Evolutionary conservation across 2,113 vertebrate species (phyloP).

Genomic region (Lepus timidus): DNA sequence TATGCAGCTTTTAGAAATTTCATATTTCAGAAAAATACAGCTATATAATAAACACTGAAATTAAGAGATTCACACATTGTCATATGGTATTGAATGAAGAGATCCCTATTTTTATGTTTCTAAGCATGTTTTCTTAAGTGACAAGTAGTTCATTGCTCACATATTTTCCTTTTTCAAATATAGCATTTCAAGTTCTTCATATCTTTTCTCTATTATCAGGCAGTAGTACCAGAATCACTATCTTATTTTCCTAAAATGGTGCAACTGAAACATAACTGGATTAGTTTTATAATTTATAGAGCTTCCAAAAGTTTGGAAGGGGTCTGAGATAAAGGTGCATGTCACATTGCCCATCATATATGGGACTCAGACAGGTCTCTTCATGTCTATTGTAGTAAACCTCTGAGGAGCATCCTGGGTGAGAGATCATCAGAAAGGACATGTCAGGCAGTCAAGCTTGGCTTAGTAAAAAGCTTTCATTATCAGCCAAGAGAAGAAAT

Average conservation of each 20-base stretch:
- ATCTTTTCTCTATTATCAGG: neutral
- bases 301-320: neutral
- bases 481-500: conserved; percentile 64
- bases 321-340: neutral
- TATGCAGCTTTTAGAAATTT: neutral
- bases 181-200: neutral
- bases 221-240: neutral
- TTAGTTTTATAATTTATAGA: neutral
- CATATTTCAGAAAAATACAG: neutral
- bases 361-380: neutral
- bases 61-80: neutral
- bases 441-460: conserved; percentile 20
- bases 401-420: neutral
- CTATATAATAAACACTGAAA: neutral
- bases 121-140: neutral
- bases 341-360: neutral
- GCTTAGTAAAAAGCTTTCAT: conserved; percentile 61
- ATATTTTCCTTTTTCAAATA: neutral
- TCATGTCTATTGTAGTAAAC: conserved; percentile 27
- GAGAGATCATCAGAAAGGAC: conserved; percentile 52
- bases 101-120: neutral
- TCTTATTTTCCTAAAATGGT: neutral
- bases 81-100: neutral
- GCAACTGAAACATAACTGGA: neutral
- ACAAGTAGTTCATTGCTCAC: fast-evolving